Evolutionary conservation across 2,797 vertebrate species (phyloP).

Genomic region (Sternarchorhynchus goeldii): DNA sequence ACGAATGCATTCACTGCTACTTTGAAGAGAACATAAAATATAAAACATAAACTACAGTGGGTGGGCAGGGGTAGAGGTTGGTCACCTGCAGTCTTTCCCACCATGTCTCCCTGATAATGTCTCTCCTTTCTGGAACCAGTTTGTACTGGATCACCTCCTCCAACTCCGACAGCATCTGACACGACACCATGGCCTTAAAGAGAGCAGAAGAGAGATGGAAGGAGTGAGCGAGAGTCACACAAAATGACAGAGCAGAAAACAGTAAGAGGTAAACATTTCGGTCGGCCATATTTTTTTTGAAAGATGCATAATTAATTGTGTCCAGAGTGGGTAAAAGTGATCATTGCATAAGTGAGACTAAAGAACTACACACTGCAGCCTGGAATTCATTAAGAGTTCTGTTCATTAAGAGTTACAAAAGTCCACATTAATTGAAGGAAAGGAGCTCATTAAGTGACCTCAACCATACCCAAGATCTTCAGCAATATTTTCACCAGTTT

Average conservation of each 20-base stretch:
- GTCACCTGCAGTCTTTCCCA: slow-evolving; percentile 97
- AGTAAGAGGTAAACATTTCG: not conserved
- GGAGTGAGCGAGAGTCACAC: not conserved
- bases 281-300: not conserved
- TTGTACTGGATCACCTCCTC: slow-evolving; percentile 99
- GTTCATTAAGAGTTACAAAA: not conserved
- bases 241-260: not conserved
- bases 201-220: not conserved
- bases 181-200: slow-evolving; percentile 96
- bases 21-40: too few relatives aligned
- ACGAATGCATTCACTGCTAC: too few relatives aligned
- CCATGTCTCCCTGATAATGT: slow-evolving; percentile 98
- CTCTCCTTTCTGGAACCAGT: slow-evolving; percentile 94
- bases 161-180: slow-evolving; percentile 97
- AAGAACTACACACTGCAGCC: not conserved
- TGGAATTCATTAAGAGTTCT: not conserved
- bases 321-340: not conserved
- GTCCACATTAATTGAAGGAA: not conserved
- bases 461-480: not conserved
- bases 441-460: not conserved
- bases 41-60: too few relatives aligned
- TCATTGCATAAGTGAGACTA: not conserved
- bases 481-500: not conserved
- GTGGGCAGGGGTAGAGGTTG: not conserved
- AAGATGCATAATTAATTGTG: not conserved